Base-by-base conservation (phyloP, 2,113 vertebrate species). In the Todiramphus saurophagus region DNA sequence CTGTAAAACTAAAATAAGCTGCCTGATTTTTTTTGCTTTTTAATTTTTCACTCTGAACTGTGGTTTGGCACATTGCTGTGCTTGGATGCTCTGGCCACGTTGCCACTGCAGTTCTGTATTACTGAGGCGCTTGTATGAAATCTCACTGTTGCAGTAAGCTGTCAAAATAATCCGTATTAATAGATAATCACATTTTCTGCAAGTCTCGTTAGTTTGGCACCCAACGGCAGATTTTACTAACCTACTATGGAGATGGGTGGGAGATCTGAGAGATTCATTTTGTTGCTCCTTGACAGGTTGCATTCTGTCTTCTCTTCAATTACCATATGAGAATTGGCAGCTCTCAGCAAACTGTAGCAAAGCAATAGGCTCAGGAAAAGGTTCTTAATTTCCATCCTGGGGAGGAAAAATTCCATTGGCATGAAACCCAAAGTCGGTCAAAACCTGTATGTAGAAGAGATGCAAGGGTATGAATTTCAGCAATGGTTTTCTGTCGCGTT, bases 201-300 rank as follows among this genome's bases (percentile, higher is more conserved):
- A 63, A 44, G 33, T 41, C 18, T 18, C 11, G 11, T 20, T 39
- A 11, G 30, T 48, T 43, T 59, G 56, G 25, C 83, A 41, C 30
- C 0, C 0, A 87, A 43, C 4, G 21, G 60, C 19, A 39, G 37
- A 11, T 80, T 90, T 87, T 92, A 97, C 98, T 98, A n/a, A 98
- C 98, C 98, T 92, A 97, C 93, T 8, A 98, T 98, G 53, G 98
- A 98, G 96, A 98, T 97, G 24, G 97, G 93, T 35, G 97, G 95
- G 31, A 97, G 96, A 53, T 97, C 98, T 25, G 94, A 44, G 11
- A 97, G 66, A 14, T 94, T 90, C 82, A 90, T 76, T 63, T 92
- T 97, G 83, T 81, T 97, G 68, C 89, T 96, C 35, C 60, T 97
- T 13, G 60, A 50, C 43, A 96, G 58, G 60, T 63, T 84, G 21